phyloP scores from a whole-genome alignment of 1,140 invertebrate species.

The Cylas formicarius region DNA sequence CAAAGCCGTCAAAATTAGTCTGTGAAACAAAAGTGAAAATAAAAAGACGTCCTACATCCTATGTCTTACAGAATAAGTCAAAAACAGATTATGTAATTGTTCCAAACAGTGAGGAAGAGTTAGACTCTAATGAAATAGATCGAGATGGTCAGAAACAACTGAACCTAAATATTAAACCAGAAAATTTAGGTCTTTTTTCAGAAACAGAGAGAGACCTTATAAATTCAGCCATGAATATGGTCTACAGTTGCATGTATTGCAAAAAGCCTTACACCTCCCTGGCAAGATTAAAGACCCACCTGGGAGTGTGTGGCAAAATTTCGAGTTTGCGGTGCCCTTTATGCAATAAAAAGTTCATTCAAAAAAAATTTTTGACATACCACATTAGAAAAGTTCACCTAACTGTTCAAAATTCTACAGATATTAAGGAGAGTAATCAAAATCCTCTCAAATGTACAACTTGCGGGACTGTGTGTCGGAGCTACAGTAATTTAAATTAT shows the following conservation, averaged over 20 bases:
- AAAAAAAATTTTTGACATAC: not conserved
- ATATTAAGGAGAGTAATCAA: not conserved
- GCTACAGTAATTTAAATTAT: conserved; percentile 5
- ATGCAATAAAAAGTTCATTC: not conserved
- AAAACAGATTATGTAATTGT: no score
- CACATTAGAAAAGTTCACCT: conserved; percentile 7
- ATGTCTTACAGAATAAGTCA: no score
- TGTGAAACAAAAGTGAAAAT: no score
- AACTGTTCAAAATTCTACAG: not conserved
- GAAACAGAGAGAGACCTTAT: conserved; percentile 7
- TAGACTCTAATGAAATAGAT: no score
- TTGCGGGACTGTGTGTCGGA: conserved; percentile 11
- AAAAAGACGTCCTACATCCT: no score
- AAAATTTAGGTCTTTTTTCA: not conserved
- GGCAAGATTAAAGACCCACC: conserved; percentile 9
- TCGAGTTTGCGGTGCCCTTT: no score
- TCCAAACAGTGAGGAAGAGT: no score
- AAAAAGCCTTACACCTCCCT: conserved; percentile 6
- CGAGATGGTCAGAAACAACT: no score
- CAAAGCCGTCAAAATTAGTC: no score
- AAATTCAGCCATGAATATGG: conserved; percentile 10
- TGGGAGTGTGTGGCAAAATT: conserved; percentile 4
- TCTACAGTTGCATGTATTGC: conserved; percentile 13
- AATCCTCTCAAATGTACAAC: not conserved
- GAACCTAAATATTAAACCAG: no score